Base-by-base conservation (phyloP, 2,797 vertebrate species). In the Huso huso region DNA sequence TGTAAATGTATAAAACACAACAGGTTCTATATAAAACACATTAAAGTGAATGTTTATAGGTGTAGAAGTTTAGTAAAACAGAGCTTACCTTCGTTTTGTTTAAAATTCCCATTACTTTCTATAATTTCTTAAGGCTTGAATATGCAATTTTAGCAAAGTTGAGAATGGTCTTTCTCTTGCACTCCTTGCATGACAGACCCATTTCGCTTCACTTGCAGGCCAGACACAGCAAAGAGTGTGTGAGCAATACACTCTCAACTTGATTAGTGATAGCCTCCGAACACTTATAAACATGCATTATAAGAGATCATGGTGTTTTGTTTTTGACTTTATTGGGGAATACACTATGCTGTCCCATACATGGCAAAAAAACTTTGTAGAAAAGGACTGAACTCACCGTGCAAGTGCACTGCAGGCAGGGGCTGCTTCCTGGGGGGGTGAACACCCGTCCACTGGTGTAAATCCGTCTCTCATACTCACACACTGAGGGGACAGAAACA, bases 321-420 rank as follows among this genome's bases (percentile, higher is more conserved):
- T 62, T 48, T 15, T 6, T 63, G 15, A n/a, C 11, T 13, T n/a
- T 53, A 37, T 37, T 37, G 37, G 37, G 37, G 37, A 58, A 7
- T 7, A 11, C 11, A 7, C 12, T n/a, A n/a, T 13, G 10, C 6
- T 2, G 18, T 65, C 8, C 64, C 49, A 13, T 6, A 13, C 10
- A 8, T 49, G 48, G 48, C 7, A 11, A 4, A 15, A 15, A 2
- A 50, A 23, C 18, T 8, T 66, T n/a, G 48, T 13, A 12, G 10
- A 6, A 66, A n/a, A 8, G 0, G 12, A 18, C 8, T 7, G 0
- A 1, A 62, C 84, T 81, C 76, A 87, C 93, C 84, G 86, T 83
- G 79, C 94, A 96, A 70, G 77, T 81, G 77, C 93, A 95, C 62
- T 79, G 85, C 8, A 89, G 67, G 61, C 93, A 96, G 66, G 81